Evolutionary conservation across 2,888 invertebrate genomes (phyloP), one percentile per base, ranked within the genome.

Genomic region (Sipha maydis): DNA sequence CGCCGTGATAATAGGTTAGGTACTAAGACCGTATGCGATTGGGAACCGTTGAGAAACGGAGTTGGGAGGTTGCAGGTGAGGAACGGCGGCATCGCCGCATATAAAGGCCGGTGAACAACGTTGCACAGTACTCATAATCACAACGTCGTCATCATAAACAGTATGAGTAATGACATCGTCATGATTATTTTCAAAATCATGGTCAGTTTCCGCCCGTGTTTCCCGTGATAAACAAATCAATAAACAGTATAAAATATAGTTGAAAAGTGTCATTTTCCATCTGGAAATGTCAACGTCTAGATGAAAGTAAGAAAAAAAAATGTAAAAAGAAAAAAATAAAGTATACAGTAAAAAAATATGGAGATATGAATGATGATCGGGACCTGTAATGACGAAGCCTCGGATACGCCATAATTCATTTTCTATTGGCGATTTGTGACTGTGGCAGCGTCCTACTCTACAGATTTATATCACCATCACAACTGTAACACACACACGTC

Each of bases 331-430:
- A 34, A 34, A 34, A 34, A 34, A 75, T 61, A 56, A 80, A 80
- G 54, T 61, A 80, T 38, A 67, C 80, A 80, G 34, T 56, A 34
- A 73, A 83, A 85, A 61, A 69, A 54, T 34, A 79, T 85, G 85
- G 80, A 80, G 21, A 85, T 85, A 80, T 56, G 71, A 78, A 83
- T 89, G 86, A 83, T 89, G 80, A 85, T 89, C 91, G 92, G 93
- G 95, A 95, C 95, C 95, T 95, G 95, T 95, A 95, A 93, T 95
- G 95, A 92, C 95, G 95, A 93, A 95, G 95, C 93, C 95, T 94
- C 92, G 95, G 95, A 92, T 94, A 93, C 93, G 94, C 94, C 95
- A 95, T 95, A 93, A 93, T 93, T 93, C 95, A 95, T 94, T 91
- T 91, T 91, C 91, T 90, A 90, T 89, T 90, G 90, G 90, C 89